phyloP scores from a whole-genome alignment of 2,113 vertebrate genomes.

The Pan paniscus region DNA sequence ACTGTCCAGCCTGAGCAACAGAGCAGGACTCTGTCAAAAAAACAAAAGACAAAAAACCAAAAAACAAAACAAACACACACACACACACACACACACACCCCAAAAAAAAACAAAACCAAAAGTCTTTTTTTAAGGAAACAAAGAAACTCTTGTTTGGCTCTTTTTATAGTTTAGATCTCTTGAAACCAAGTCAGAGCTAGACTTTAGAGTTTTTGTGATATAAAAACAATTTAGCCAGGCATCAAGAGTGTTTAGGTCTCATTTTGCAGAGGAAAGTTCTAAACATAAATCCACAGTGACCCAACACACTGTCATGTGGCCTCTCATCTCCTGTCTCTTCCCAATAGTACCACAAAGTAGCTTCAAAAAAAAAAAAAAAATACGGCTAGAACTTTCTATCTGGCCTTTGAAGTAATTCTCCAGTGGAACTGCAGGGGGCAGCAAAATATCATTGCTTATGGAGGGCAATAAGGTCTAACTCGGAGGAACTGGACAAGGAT shows the following conservation, averaged over 20 bases:
- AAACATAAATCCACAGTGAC: background rate
- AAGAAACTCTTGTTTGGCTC: background rate
- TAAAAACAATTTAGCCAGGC: background rate
- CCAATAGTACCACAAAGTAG: background rate
- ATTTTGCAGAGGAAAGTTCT: background rate
- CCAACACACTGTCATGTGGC: background rate
- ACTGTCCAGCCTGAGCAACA: too few relatives aligned
- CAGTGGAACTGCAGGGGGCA: slow-evolving; percentile 45
- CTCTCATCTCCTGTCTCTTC: background rate
- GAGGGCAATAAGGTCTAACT: background rate
- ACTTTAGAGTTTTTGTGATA: background rate
- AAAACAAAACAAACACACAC: too few relatives aligned
- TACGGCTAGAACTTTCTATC: accelerated
- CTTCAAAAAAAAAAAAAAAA: background rate
- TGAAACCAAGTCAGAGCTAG: background rate
- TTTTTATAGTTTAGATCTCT: background rate
- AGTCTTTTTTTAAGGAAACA: slow-evolving; percentile 4
- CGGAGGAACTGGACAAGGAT: too few relatives aligned
- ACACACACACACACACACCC: too few relatives aligned
- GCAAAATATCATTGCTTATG: slow-evolving; percentile 5
- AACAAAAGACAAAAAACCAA: too few relatives aligned
- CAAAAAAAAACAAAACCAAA: background rate
- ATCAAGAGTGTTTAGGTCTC: background rate
- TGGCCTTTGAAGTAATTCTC: slow-evolving; percentile 51
- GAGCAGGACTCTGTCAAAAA: too few relatives aligned